phyloP scores from a whole-genome alignment of 2,113 vertebrate species.

The Lasiurus cinereus region DNA sequence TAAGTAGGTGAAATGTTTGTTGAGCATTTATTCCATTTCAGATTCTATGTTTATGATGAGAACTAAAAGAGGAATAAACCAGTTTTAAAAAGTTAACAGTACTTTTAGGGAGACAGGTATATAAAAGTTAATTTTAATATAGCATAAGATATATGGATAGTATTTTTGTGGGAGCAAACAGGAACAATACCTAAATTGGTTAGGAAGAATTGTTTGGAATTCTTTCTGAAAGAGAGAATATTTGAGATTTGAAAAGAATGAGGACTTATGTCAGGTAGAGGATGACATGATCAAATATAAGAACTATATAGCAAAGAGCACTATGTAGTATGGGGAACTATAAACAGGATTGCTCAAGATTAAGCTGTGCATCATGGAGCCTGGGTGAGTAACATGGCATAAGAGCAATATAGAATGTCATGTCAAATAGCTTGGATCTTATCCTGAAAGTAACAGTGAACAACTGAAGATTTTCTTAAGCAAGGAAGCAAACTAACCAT shows the following conservation, averaged over 20 bases:
- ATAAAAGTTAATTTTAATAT: background rate
- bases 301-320: background rate
- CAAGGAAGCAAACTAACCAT: background rate
- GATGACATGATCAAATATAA: background rate
- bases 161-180: background rate
- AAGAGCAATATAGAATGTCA: background rate
- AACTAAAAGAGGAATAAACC: background rate
- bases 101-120: background rate
- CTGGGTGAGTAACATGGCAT: background rate
- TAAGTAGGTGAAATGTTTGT: slow-evolving; percentile 46
- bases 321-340: background rate
- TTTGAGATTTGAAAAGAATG: background rate
- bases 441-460: background rate
- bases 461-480: background rate
- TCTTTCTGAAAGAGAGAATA: background rate
- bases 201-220: background rate
- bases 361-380: background rate
- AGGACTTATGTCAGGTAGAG: background rate
- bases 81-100: background rate
- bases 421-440: background rate
- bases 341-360: background rate
- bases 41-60: background rate
- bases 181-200: background rate
- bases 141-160: background rate
- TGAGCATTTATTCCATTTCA: background rate